Evolutionary conservation across 2,797 vertebrate species (phyloP), one percentile per base, ranked within the genome.

Genomic region (Esox lucius): DNA sequence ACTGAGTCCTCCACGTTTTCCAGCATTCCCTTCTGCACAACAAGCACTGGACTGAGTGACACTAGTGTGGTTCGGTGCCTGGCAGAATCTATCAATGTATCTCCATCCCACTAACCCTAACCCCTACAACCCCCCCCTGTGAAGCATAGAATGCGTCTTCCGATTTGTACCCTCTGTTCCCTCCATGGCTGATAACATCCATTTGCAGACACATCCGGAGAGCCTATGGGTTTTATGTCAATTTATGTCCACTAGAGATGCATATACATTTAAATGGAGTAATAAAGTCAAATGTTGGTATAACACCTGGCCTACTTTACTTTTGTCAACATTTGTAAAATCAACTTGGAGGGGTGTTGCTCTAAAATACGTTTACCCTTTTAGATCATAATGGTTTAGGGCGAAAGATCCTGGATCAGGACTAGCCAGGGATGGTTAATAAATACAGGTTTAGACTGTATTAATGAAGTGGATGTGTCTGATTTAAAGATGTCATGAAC

Each of bases 21-120:
- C 93, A 91, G 90, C 91, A 93, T 93, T 93, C 92, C 91, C 91
- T 90, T 90, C 88, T 89, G 88, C 89, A 90, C 87, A 88, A 71
- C 87, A 88, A 61, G 85, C 90, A 87, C 88, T 90, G 88, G 89
- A 89, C 87, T 89, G 80, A 87, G 78, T 81, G 83, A 87, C 79
- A 83, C 59, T 16, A 79, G 84, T 76, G 77, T 81, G 80, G 81
- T 88, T 83, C 80, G 84, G 89, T 81, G 88, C 85, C 83, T 66
- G 78, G 85, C 88, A 90, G 91, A 87, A 82, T 83, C 79, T 67
- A 74, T 68, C 80, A 70, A 22, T 70, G 7, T 51, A 46, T 46
- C 46, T 65, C 70, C 80, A 39, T 53, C 26, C 48, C 65, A 19
- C n/a, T 15, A 13, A 12, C 12, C 22, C 16, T 48, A 4, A 4